Percentiles rank a stretch among this genome's conserved stretches.
Evolutionary conservation across 2,888 invertebrate genomes (phyloP).

Genomic region (Vannuccia rotundouncinata): DNA sequence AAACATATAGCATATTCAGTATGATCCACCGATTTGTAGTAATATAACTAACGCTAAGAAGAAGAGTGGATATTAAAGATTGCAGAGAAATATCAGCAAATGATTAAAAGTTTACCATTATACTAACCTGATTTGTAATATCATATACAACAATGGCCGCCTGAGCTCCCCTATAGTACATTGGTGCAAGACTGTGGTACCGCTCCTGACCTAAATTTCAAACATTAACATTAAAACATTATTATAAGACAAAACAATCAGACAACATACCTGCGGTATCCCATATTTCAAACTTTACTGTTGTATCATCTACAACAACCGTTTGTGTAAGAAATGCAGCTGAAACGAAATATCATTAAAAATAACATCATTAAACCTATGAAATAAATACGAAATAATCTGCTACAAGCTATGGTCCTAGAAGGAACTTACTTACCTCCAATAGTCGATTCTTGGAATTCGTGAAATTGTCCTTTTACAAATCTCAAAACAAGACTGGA

Average conservation of each 20-base stretch:
- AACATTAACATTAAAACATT: background rate
- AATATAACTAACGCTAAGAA: too few relatives aligned
- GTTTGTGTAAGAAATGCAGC: constrained; percentile 99
- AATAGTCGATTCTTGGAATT: constrained; percentile 98
- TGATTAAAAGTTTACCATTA: too few relatives aligned
- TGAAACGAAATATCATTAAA: constrained; percentile 43
- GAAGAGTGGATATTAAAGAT: too few relatives aligned
- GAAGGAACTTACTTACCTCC: constrained; percentile 57
- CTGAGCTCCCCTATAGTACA: constrained; percentile 68
- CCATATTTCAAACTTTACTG: constrained; percentile 99
- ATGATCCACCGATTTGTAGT: too few relatives aligned
- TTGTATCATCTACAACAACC: constrained; percentile 93
- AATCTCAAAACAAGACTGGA: constrained; percentile 96
- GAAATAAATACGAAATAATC: too few relatives aligned
- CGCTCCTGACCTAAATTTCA: constrained; percentile 63
- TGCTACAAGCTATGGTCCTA: too few relatives aligned
- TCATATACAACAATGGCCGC: constrained; percentile 99
- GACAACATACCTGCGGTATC: constrained; percentile 83
- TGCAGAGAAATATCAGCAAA: too few relatives aligned
- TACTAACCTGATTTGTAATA: constrained; percentile 78
- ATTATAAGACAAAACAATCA: background rate
- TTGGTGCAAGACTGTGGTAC: constrained; percentile 98
- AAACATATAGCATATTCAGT: too few relatives aligned
- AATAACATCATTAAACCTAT: background rate
- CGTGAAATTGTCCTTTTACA: constrained; percentile 99